Evolutionary conservation across 1,140 invertebrate genomes (phyloP).

Genomic region (Scaptodrosophila lebanonensis): DNA sequence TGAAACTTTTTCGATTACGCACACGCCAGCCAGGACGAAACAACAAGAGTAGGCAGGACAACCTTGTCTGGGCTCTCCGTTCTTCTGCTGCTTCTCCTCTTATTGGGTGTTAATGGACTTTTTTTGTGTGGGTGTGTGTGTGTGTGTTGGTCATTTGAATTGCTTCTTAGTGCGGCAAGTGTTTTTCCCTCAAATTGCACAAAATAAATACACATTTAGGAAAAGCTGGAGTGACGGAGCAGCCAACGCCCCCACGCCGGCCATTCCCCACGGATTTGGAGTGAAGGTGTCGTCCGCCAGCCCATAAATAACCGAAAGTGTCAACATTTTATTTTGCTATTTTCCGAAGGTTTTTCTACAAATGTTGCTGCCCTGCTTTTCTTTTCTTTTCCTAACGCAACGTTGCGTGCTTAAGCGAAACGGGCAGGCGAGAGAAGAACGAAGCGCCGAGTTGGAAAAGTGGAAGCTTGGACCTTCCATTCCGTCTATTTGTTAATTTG

Average conservation of each 20-base stretch:
- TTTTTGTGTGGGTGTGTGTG: not conserved
- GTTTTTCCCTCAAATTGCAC: constrained; percentile 54
- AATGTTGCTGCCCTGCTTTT: constrained; percentile 13
- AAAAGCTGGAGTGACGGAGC: not conserved
- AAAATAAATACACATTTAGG: constrained; percentile 73
- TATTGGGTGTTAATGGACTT: constrained; percentile 74
- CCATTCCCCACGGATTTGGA: constrained; percentile 63
- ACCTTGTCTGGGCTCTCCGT: constrained; percentile 11
- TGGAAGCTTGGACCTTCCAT: constrained; percentile 3
- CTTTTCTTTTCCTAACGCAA: constrained; percentile 33
- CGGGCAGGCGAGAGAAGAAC: no score
- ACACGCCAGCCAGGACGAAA: constrained; percentile 28
- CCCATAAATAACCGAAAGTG: constrained; percentile 74
- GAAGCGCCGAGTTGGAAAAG: no score
- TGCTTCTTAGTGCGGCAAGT: constrained; percentile 44
- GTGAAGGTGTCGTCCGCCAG: constrained; percentile 60
- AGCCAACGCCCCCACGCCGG: constrained; percentile 6
- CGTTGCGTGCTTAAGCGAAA: constrained; percentile 71
- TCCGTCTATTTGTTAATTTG: constrained; percentile 64
- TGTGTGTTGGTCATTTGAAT: constrained; percentile 63
- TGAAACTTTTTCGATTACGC: constrained; percentile 70
- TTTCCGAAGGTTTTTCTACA: constrained; percentile 53
- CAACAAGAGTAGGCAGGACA: constrained; percentile 6
- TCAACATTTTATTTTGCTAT: constrained; percentile 76
- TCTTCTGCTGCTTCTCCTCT: constrained; percentile 38